These are phyloP conservation scores for Pseudomyrmex flavicornis DNA, from an alignment of 1,140 invertebrate species.

Conservation along the genomic window DNA sequence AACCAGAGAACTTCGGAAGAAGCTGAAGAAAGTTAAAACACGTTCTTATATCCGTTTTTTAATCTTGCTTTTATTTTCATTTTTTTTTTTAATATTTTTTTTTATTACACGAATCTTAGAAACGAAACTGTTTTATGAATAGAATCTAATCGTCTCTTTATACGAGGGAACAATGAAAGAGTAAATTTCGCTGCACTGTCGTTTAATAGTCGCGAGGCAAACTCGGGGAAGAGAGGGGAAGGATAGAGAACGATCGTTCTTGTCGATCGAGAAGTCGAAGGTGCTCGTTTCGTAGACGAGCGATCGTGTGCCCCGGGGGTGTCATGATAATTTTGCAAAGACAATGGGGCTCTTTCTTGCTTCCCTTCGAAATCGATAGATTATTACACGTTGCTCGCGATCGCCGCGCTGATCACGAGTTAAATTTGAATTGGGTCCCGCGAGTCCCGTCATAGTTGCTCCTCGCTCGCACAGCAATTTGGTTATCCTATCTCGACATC, in stretches of 20 bases:
- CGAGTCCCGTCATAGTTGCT: conserved; percentile 13
- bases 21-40: background rate
- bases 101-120: too few relatives aligned
- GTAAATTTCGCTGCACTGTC: conserved; percentile 8
- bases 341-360: conserved; percentile 62
- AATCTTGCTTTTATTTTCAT: too few relatives aligned
- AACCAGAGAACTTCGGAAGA: background rate
- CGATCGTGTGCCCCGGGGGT: conserved; percentile 68
- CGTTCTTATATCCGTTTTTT: too few relatives aligned
- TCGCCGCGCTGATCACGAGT: conserved; percentile 55
- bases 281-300: conserved; percentile 61
- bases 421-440: conserved; percentile 61
- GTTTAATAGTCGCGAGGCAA: conserved; percentile 22
- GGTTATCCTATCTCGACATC: conserved; percentile 17
- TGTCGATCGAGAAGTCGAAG: conserved; percentile 55
- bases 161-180: background rate
- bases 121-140: too few relatives aligned
- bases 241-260: conserved; percentile 26
- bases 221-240: too few relatives aligned
- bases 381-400: conserved; percentile 60
- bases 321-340: conserved; percentile 68
- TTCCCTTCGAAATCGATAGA: conserved; percentile 56
- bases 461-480: conserved; percentile 36
- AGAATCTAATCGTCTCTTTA: too few relatives aligned
- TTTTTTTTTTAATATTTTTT: too few relatives aligned